phyloP scores from a whole-genome alignment of 2,888 invertebrate genomes.

The Conistra vaccinii region DNA sequence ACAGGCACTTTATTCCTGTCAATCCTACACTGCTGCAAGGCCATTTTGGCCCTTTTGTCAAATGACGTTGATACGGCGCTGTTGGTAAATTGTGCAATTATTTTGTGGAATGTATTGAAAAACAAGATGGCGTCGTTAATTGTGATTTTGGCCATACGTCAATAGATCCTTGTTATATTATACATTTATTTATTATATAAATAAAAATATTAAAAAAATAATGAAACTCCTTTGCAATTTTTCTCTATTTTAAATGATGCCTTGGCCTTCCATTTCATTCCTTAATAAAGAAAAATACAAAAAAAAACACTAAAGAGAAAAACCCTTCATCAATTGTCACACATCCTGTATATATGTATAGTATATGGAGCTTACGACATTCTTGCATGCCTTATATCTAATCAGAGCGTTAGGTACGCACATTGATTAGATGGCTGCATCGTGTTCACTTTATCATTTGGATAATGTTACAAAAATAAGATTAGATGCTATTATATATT shows the following conservation, averaged over 20 bases:
- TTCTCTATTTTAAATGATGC: background rate
- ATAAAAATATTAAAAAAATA: too few species aligned
- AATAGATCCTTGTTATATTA: background rate
- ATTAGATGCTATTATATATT: conserved; percentile 58
- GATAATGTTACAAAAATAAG: conserved; percentile 61
- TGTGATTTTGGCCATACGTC: too few species aligned
- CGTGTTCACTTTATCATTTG: conserved; percentile 68
- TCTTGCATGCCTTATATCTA: conserved; percentile 84
- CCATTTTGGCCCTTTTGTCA: background rate
- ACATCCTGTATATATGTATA: conserved; percentile 47
- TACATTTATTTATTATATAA: background rate
- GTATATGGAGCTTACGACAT: conserved; percentile 71
- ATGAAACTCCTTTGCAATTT: too few species aligned
- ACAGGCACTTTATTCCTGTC: background rate
- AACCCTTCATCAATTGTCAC: background rate
- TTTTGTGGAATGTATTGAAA: background rate
- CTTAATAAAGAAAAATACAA: background rate
- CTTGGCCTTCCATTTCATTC: background rate
- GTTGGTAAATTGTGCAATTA: background rate
- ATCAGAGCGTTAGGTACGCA: conserved; percentile 80
- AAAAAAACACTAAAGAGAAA: background rate
- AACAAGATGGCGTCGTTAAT: background rate
- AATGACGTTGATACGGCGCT: background rate
- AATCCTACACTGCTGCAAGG: background rate
- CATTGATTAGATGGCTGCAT: conserved; percentile 82